Conservation (phyloP, 1,140 invertebrate genomes). For the Cydia strobilella region DNA sequence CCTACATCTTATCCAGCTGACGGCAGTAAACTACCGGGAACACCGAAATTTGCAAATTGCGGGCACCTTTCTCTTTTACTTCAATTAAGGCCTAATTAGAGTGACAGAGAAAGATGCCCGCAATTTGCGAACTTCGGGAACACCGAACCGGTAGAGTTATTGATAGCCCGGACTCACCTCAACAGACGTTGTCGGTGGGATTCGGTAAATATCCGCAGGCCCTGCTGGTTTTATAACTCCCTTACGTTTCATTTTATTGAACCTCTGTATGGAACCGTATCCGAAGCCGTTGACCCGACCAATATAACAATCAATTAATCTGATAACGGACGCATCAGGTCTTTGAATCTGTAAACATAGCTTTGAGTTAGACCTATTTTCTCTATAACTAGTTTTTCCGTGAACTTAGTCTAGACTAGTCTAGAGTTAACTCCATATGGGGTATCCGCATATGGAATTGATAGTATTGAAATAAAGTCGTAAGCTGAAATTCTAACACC, state of each 20-base stretch:
- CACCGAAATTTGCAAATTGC: too few species aligned
- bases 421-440: too few species aligned
- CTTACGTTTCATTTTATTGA: constrained; percentile 70
- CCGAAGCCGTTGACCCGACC: constrained; percentile 72
- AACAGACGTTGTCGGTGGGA: constrained; percentile 54
- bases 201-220: constrained; percentile 66
- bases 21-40: neutral
- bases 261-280: constrained; percentile 61
- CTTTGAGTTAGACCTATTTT: neutral
- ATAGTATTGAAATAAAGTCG: too few species aligned
- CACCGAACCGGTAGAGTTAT: too few species aligned
- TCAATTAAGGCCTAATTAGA: too few species aligned
- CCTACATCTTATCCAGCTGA: neutral
- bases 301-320: constrained; percentile 61
- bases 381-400: too few species aligned
- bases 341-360: constrained; percentile 47
- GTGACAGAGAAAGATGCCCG: too few species aligned
- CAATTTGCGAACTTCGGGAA: too few species aligned
- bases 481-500: too few species aligned
- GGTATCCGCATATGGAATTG: too few species aligned
- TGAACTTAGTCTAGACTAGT: too few species aligned
- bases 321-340: constrained; percentile 49
- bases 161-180: constrained; percentile 49
- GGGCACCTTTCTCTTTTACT: too few species aligned
- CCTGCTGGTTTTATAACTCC: constrained; percentile 66